These are phyloP conservation scores for Acrocyrtus sp. DNA, from an alignment of 2,888 invertebrate species.

Conservation along the genomic window DNA sequence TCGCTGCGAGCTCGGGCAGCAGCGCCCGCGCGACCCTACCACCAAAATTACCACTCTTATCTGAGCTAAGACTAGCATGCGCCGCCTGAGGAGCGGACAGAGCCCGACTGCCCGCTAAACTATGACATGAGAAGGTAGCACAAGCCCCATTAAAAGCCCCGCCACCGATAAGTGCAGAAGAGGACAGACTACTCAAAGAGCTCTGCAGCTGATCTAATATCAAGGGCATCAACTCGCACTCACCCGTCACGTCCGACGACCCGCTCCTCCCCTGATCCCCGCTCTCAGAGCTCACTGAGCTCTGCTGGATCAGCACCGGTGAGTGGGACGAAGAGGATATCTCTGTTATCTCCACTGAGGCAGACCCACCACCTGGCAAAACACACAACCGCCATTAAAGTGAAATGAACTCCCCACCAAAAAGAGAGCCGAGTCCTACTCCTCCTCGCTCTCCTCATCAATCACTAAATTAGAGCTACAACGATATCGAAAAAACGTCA, in stretches of 20 bases:
- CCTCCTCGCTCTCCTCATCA: no score
- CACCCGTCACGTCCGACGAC: constrained; percentile 59
- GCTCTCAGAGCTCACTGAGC: constrained; percentile 35
- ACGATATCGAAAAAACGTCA: no score
- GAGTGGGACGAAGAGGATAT: constrained; percentile 25
- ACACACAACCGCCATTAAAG: no score
- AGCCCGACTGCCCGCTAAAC: constrained; percentile 22
- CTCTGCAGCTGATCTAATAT: constrained; percentile 63
- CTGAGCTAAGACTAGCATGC: no score
- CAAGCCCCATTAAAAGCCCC: constrained; percentile 42
- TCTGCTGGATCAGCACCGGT: constrained; percentile 33
- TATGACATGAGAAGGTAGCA: constrained; percentile 38
- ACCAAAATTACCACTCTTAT: constrained; percentile 33
- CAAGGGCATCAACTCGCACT: constrained; percentile 62
- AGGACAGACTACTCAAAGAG: constrained; percentile 56
- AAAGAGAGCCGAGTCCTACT: no score
- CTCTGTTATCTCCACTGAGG: constrained; percentile 39
- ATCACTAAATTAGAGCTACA: no score
- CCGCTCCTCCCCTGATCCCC: not conserved
- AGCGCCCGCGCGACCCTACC: not conserved
- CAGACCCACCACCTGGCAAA: constrained; percentile 9
- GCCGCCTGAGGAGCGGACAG: no score
- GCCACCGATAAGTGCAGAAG: constrained; percentile 35
- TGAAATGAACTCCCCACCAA: no score
- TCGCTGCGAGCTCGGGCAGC: no score